phyloP scores from a whole-genome alignment of 2,113 vertebrate species.

The Rynchops niger region DNA sequence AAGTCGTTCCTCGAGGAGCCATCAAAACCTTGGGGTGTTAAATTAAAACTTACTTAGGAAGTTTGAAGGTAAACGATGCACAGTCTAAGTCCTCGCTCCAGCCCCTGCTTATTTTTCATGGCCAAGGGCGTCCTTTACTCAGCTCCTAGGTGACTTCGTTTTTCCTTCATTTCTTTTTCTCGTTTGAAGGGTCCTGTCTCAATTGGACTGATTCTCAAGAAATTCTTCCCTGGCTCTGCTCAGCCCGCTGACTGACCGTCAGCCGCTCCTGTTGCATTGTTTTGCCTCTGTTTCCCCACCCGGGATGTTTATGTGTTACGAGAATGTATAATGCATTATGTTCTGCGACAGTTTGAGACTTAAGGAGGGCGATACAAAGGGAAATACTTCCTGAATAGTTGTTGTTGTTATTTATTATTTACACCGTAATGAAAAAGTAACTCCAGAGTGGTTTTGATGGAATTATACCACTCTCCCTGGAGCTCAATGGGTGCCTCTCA shows the following conservation, averaged over 20 bases:
- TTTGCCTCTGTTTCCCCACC: not conserved
- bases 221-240: not conserved
- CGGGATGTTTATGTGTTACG: not conserved
- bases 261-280: not conserved
- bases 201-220: not conserved
- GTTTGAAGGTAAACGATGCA: not conserved
- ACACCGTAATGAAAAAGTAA: not conserved
- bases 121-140: not conserved
- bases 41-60: not conserved
- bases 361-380: not conserved
- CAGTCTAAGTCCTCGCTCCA: not conserved
- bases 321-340: not conserved
- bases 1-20: not conserved
- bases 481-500: not conserved
- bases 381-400: not conserved
- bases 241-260: not conserved
- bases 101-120: not conserved
- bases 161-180: not conserved
- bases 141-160: not conserved
- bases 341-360: not conserved
- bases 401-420: constrained; percentile 28
- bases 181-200: not conserved
- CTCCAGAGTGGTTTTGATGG: not conserved
- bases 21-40: not conserved
- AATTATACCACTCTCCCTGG: not conserved